Percentiles rank a stretch among this genome's conserved stretches.
phyloP scores from a whole-genome alignment of 2,113 vertebrate species.

The Isichthys henryi region DNA sequence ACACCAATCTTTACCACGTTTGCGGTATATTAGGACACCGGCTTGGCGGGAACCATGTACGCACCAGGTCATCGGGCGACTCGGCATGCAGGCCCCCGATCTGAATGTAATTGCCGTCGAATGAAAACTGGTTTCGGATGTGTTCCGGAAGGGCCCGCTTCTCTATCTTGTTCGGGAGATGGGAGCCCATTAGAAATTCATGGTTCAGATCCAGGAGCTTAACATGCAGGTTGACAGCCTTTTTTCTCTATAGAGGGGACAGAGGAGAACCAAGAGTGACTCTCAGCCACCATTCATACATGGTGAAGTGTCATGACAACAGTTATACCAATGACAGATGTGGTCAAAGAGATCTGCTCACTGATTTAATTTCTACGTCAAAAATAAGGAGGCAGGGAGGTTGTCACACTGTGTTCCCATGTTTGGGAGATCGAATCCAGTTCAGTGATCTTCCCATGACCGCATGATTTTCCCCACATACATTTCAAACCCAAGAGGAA shows the following conservation, averaged over 20 bases:
- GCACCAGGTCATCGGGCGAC: slow-evolving; percentile 76
- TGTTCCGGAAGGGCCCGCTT: slow-evolving; percentile 72
- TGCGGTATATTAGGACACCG: background rate
- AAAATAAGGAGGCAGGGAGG: background rate
- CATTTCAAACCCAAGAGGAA: background rate
- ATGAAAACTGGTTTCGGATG: slow-evolving; percentile 66
- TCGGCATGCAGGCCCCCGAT: slow-evolving; percentile 80
- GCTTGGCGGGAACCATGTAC: slow-evolving; percentile 26
- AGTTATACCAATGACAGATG: background rate
- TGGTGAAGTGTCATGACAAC: background rate
- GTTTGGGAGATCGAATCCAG: background rate
- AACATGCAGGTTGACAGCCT: slow-evolving; percentile 80
- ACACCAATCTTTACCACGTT: background rate
- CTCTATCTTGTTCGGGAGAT: slow-evolving; percentile 80
- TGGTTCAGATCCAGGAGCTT: slow-evolving; percentile 84
- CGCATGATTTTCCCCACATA: background rate
- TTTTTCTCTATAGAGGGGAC: slow-evolving; percentile 65
- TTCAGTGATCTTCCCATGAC: background rate
- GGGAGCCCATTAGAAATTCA: slow-evolving; percentile 74
- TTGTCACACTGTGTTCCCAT: background rate
- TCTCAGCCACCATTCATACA: background rate
- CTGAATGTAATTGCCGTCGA: slow-evolving; percentile 69
- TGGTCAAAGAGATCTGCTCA: background rate
- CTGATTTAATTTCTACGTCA: background rate
- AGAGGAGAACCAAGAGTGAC: background rate